Conservation (phyloP, 2,888 invertebrate species). For the Orthosia gothica region DNA sequence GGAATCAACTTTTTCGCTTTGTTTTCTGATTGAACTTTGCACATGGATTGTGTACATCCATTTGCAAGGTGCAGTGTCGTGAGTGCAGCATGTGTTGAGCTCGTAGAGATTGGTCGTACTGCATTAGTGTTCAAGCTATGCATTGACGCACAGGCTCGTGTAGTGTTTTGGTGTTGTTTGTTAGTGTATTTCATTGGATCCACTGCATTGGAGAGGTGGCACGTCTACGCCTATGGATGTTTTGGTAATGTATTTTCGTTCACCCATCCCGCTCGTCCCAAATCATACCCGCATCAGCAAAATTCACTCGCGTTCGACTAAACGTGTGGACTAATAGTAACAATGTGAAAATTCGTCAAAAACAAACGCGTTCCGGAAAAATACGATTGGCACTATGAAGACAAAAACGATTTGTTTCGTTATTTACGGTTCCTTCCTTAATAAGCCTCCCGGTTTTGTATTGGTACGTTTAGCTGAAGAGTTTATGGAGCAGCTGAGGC, state of each 20-base stretch:
- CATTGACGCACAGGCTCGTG: slow-evolving; percentile 89
- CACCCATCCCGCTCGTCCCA: slow-evolving; percentile 86
- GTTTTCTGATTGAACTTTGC: slow-evolving; percentile 85
- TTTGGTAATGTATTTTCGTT: slow-evolving; percentile 89
- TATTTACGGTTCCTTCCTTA: slow-evolving; percentile 81
- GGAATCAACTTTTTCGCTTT: slow-evolving; percentile 84
- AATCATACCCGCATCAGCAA: slow-evolving; percentile 82
- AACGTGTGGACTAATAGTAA: slow-evolving; percentile 88
- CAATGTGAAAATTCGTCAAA: slow-evolving; percentile 78
- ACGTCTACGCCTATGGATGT: slow-evolving; percentile 88
- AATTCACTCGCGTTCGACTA: slow-evolving; percentile 81
- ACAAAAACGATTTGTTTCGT: slow-evolving; percentile 76
- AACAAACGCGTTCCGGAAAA: slow-evolving; percentile 80
- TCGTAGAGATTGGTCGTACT: slow-evolving; percentile 90
- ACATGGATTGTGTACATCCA: slow-evolving; percentile 86
- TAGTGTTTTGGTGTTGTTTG: slow-evolving; percentile 90
- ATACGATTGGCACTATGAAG: slow-evolving; percentile 91
- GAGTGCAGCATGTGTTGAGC: slow-evolving; percentile 90
- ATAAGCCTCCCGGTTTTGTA: slow-evolving; percentile 88
- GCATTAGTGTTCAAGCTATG: slow-evolving; percentile 90
- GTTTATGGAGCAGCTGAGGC: slow-evolving; percentile 98
- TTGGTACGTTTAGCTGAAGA: slow-evolving; percentile 95
- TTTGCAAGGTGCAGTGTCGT: slow-evolving; percentile 88
- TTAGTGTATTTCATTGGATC: slow-evolving; percentile 87
- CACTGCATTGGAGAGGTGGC: slow-evolving; percentile 91